A percentile compares a stretch with the other conserved stretches of the same genome.
Evolutionary conservation across 2,797 vertebrate species (phyloP).

Genomic region (Gambelia wislizenii): DNA sequence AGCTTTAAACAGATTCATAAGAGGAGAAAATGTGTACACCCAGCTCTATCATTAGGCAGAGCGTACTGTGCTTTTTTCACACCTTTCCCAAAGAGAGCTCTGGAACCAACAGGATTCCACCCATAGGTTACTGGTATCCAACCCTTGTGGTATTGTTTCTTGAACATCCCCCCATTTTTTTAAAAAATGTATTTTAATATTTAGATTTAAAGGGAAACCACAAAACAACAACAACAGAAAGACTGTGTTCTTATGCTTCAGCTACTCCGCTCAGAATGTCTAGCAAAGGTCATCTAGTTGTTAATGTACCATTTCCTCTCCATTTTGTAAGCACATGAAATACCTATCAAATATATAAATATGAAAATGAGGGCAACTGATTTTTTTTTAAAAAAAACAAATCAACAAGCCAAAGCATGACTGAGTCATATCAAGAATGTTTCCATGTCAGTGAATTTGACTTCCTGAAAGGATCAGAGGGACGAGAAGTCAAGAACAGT

Average conservation of each 20-base stretch:
- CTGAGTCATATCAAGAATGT: constrained; percentile 70
- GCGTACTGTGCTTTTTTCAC: too few relatives aligned
- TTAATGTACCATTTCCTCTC: constrained; percentile 21
- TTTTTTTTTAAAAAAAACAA: constrained; percentile 44
- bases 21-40: too few relatives aligned
- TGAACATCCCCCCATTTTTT: too few relatives aligned
- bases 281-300: neutral
- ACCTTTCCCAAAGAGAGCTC: too few relatives aligned
- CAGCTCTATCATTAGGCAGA: too few relatives aligned
- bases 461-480: constrained; percentile 66
- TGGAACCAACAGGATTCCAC: too few relatives aligned
- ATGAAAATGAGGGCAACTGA: constrained; percentile 52
- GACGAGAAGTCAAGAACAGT: constrained; percentile 65
- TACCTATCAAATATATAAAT: constrained; percentile 38
- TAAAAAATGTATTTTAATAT: neutral
- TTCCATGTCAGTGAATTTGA: constrained; percentile 55
- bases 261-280: neutral
- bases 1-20: too few relatives aligned
- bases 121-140: neutral
- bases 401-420: constrained; percentile 46
- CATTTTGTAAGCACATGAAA: constrained; percentile 9
- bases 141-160: neutral
- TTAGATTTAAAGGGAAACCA: constrained; percentile 48
- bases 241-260: neutral
- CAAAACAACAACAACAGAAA: neutral